These are phyloP conservation scores for Oscheius sp. DNA, from an alignment of 2,888 invertebrate species.

Conservation along the genomic window DNA sequence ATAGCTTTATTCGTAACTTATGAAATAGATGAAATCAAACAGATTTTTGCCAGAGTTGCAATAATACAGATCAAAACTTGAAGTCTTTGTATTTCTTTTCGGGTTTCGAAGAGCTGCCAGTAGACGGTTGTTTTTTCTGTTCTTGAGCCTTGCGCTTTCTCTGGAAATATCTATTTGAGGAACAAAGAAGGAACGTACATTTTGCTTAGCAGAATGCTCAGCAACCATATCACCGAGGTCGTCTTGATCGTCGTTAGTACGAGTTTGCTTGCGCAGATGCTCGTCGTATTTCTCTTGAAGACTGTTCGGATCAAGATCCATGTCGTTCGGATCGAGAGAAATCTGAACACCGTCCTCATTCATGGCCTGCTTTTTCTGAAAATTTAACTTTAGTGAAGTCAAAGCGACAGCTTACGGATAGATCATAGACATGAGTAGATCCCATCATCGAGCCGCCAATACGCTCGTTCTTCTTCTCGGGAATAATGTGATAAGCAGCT, in stretches of 20 bases:
- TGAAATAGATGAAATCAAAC: too few relatives aligned
- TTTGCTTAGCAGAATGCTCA: slow-evolving; percentile 95
- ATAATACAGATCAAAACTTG: slow-evolving; percentile 62
- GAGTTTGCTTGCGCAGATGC: slow-evolving; percentile 89
- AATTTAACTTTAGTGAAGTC: neutral
- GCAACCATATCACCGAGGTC: slow-evolving; percentile 98
- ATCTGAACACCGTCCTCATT: slow-evolving; percentile 82
- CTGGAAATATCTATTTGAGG: slow-evolving; percentile 53
- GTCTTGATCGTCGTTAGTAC: slow-evolving; percentile 79
- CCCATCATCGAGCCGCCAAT: slow-evolving; percentile 84
- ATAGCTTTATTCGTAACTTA: too few relatives aligned
- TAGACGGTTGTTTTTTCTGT: slow-evolving; percentile 64
- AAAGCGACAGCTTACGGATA: slow-evolving; percentile 78
- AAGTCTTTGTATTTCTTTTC: slow-evolving; percentile 73
- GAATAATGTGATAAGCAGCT: slow-evolving; percentile 88
- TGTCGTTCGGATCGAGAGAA: slow-evolving; percentile 89
- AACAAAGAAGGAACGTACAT: slow-evolving; percentile 77
- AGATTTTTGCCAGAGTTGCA: too few relatives aligned
- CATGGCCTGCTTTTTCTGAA: slow-evolving; percentile 61
- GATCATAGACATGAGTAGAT: slow-evolving; percentile 96
- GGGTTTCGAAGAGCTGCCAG: slow-evolving; percentile 37
- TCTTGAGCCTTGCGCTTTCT: slow-evolving; percentile 72
- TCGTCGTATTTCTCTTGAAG: slow-evolving; percentile 96
- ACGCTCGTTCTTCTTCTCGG: slow-evolving; percentile 91
- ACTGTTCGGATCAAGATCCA: slow-evolving; percentile 77